Evolutionary conservation across 2,888 invertebrate species (phyloP), one percentile per base, ranked within the genome.

Genomic region (Bombylius major): DNA sequence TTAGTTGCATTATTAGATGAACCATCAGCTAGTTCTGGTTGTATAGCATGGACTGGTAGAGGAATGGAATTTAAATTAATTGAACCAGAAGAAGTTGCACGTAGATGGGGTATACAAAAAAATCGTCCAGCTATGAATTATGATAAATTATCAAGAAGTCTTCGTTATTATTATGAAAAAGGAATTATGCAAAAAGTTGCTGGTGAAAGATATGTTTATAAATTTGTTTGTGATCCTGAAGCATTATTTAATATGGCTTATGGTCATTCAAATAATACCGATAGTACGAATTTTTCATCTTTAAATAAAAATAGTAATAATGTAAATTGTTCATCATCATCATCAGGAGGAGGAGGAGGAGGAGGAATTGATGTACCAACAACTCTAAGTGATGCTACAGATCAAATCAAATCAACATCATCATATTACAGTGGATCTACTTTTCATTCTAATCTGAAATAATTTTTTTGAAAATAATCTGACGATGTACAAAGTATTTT

Each of bases 181-280:
- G 95, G 95, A n/a, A 96, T 96, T 67, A 95, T 96, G 94, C 95
- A 95, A 75, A 96, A 96, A 75, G 96, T 96, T 0, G 90, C 92
- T 56, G 93, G 96, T 0, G 95, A 96, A 70, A 82, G 95, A 65
- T 96, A 96, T 76, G 95, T 96, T 12, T 96, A 96, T 78, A 92
- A 94, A 70, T 96, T 96, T 71, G 94, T 96, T 2, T 96, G 95
- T 73, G 94, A 95, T 72, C 95, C 95, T 0, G 90, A 91, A 61
- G 90, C 90, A 0, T 75, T 92, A 5, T 90, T 92, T 76, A 89
- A 85, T 66, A 88, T 90, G 87, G 86, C 88, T 9, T 84, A 84
- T 56, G 73, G 73, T 42, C 8, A 42, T 42, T 11, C 39, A 42
- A 42, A 36, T 36, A 7, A 36, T 36, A 36, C 34, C 4, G 34